These are phyloP conservation scores for Apis cerana DNA, from an alignment of 1,140 invertebrate species.

Conservation along the genomic window DNA sequence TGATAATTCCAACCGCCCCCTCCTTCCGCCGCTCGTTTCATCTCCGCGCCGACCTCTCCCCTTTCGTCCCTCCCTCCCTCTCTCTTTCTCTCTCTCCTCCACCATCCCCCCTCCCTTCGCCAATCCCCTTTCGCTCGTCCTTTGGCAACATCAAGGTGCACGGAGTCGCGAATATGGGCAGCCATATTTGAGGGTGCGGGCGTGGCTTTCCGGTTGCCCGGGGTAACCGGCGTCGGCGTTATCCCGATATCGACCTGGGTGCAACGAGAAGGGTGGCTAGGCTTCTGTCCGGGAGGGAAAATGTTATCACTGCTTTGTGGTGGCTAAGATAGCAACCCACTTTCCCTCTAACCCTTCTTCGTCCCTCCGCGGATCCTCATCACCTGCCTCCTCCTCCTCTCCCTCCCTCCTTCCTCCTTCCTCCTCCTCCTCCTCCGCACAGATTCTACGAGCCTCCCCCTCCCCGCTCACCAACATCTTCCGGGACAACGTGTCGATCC, in stretches of 20 bases:
- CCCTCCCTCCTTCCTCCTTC: slow-evolving; percentile 17
- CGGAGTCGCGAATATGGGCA: slow-evolving; percentile 62
- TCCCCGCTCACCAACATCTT: slow-evolving; percentile 26
- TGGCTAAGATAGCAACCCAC: slow-evolving; percentile 80
- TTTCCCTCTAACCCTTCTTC: slow-evolving; percentile 64
- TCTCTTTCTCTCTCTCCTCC: not conserved
- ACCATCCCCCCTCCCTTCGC: not conserved
- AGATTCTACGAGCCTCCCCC: not conserved
- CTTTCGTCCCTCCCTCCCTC: not conserved
- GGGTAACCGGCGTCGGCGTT: slow-evolving; percentile 74
- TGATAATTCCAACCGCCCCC: slow-evolving; percentile 76
- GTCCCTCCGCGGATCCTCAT: slow-evolving; percentile 54
- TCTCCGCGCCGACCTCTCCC: slow-evolving; percentile 20
- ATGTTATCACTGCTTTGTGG: slow-evolving; percentile 82
- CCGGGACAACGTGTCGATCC: slow-evolving; percentile 28
- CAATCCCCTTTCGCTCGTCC: slow-evolving; percentile 5
- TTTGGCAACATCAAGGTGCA: slow-evolving; percentile 32
- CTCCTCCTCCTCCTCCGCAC: not conserved
- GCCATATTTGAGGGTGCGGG: slow-evolving; percentile 79
- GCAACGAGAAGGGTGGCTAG: slow-evolving; percentile 78
- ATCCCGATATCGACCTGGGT: slow-evolving; percentile 79
- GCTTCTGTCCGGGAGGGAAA: slow-evolving; percentile 81
- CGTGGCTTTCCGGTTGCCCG: slow-evolving; percentile 77
- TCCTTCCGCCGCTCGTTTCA: slow-evolving; percentile 49
- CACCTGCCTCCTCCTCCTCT: slow-evolving; percentile 36